Evolutionary conservation across 2,797 vertebrate species (phyloP).

Genomic region (Oreochromis grahami): DNA sequence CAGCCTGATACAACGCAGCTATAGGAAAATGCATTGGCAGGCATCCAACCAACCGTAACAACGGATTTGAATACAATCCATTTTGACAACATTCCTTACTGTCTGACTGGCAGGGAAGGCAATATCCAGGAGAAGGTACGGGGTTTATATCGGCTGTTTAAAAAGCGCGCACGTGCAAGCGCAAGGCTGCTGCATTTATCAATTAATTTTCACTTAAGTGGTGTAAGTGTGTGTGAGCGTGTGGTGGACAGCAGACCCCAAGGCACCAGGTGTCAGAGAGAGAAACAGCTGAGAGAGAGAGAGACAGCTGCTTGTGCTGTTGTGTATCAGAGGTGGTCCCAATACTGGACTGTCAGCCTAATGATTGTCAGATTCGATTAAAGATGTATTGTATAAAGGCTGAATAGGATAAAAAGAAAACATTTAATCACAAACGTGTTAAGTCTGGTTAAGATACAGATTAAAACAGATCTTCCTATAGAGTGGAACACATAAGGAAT

Average conservation of each 20-base stretch:
- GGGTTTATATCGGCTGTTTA: background rate
- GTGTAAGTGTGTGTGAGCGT: background rate
- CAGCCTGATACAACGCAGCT: conserved; percentile 58
- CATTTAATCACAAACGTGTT: background rate
- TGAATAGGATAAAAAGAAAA: background rate
- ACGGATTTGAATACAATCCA: conserved; percentile 56
- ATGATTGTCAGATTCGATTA: background rate
- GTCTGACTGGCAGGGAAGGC: conserved; percentile 24
- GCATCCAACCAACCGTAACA: conserved; percentile 43
- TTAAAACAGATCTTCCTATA: background rate
- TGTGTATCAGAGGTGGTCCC: conserved; percentile 39
- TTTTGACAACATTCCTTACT: conserved; percentile 58
- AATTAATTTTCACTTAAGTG: background rate
- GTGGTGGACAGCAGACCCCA: conserved; percentile 46
- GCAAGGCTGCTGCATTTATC: background rate
- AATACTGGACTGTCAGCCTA: background rate
- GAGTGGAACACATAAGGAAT: background rate
- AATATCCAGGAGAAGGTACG: conserved; percentile 5
- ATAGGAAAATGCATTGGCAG: conserved; percentile 65
- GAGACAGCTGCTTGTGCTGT: conserved; percentile 60
- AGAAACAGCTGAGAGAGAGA: conserved; percentile 65
- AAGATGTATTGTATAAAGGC: background rate
- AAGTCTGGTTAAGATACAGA: background rate
- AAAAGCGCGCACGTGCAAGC: background rate
- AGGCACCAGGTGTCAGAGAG: conserved; percentile 68